Evolutionary conservation across 2,113 vertebrate genomes (phyloP).

Genomic region (Sander lucioperca): DNA sequence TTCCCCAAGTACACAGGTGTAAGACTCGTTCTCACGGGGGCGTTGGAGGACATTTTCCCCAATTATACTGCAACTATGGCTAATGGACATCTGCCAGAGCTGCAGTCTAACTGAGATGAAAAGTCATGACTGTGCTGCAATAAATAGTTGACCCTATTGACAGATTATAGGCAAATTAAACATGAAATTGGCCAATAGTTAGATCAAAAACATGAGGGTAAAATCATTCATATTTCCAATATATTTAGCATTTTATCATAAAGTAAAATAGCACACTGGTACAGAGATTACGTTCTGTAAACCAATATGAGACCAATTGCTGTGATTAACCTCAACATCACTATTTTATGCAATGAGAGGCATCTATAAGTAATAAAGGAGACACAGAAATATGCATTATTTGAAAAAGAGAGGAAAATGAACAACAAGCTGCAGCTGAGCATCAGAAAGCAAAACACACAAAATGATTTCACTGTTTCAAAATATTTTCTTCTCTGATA

Average conservation of each 20-base stretch:
- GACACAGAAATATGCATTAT: conserved; percentile 22
- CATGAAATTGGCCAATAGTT: neutral
- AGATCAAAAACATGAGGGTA: neutral
- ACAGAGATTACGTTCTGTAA: conserved; percentile 4
- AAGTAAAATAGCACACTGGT: neutral
- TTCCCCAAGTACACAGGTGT: conserved; percentile 1
- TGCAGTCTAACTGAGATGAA: neutral
- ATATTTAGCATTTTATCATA: neutral
- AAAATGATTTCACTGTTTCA: conserved; percentile 40
- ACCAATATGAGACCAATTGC: neutral
- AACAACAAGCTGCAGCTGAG: neutral
- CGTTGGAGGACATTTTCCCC: conserved; percentile 27
- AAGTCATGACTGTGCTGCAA: neutral
- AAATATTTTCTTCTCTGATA: conserved; percentile 11
- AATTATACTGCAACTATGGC: conserved; percentile 9
- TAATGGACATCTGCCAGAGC: conserved; percentile 12
- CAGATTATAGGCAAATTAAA: neutral
- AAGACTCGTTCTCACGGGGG: neutral
- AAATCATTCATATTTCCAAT: neutral
- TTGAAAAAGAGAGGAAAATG: neutral
- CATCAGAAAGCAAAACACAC: conserved; percentile 30
- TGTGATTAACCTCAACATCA: conserved; percentile 13
- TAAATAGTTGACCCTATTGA: conserved; percentile 4
- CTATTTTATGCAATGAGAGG: conserved; percentile 12
- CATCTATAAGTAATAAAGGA: conserved; percentile 15